Evolutionary conservation across 2,888 invertebrate genomes (phyloP).

Genomic region (Adela reaumurella): DNA sequence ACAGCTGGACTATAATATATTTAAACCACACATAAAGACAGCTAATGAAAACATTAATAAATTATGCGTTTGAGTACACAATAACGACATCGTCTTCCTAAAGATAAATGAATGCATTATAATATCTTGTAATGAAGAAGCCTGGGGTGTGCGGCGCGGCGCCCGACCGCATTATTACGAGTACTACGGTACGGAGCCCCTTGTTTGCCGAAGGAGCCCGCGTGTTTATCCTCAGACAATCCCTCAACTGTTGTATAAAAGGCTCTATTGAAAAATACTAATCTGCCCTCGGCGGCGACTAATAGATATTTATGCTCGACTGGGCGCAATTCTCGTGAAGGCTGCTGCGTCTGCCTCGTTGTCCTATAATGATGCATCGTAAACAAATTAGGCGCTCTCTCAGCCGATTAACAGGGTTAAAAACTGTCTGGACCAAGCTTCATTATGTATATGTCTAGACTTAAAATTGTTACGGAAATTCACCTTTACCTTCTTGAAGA

Average conservation of each 20-base stretch:
- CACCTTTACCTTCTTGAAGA: too few relatives aligned
- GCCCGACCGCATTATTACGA: not conserved
- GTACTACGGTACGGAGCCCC: too few relatives aligned
- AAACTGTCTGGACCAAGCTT: too few relatives aligned
- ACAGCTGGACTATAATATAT: too few relatives aligned
- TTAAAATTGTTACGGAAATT: too few relatives aligned
- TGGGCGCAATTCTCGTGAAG: conserved; percentile 34
- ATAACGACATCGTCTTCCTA: too few relatives aligned
- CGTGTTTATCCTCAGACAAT: conserved; percentile 16
- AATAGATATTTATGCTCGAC: conserved; percentile 54
- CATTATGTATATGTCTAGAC: too few relatives aligned
- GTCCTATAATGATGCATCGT: conserved; percentile 27
- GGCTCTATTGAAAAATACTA: conserved; percentile 46
- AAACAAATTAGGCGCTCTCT: conserved; percentile 32
- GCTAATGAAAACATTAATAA: too few relatives aligned
- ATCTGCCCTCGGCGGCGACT: conserved; percentile 31
- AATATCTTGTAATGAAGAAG: not conserved
- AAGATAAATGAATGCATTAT: not conserved
- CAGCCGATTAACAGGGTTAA: too few relatives aligned
- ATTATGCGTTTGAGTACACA: too few relatives aligned
- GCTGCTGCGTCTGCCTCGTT: not conserved
- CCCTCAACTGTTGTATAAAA: conserved; percentile 28
- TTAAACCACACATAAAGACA: too few relatives aligned
- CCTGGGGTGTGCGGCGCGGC: not conserved
- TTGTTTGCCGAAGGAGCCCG: conserved; percentile 34